A percentile compares a stretch with the other conserved stretches of the same genome.
These are phyloP conservation scores for Orientallactaga bullata DNA, from an alignment of 2,113 vertebrate species.

Conservation along the genomic window DNA sequence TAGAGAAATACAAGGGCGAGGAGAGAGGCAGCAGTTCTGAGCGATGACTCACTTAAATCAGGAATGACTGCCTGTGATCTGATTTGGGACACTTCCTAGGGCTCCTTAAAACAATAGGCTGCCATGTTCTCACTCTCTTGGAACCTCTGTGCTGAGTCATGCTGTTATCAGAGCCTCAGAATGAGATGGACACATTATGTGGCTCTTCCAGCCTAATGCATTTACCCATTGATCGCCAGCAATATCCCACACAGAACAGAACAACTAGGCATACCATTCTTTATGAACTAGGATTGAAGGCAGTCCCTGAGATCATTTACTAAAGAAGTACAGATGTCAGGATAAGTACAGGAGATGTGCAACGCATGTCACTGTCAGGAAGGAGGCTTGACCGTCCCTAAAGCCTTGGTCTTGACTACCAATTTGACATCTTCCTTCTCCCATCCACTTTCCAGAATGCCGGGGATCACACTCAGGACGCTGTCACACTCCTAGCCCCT, in stretches of 20 bases:
- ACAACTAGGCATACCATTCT: neutral
- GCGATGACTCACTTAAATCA: slow-evolving; percentile 7
- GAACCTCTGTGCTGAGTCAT: neutral
- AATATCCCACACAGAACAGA: neutral
- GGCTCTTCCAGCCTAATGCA: neutral
- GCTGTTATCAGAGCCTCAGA: slow-evolving; percentile 31
- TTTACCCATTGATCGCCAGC: neutral
- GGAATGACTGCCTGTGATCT: neutral
- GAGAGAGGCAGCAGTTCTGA: neutral
- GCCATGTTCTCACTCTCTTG: neutral
- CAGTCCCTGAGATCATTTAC: slow-evolving; percentile 1
- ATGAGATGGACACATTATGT: slow-evolving; percentile 5
- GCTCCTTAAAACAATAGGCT: neutral
- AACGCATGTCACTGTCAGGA: neutral
- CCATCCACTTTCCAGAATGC: neutral
- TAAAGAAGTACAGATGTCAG: slow-evolving; percentile 32
- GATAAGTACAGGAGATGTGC: neutral
- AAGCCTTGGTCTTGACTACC: neutral
- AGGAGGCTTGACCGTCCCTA: neutral
- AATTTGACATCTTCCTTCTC: neutral
- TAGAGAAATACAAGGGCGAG: slow-evolving; percentile 17
- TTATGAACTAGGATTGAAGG: slow-evolving; percentile 2
- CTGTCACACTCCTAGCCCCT: neutral
- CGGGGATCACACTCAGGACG: neutral
- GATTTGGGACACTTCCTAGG: neutral